Base-by-base conservation (phyloP, 2,113 vertebrate species). In the Oreochromis aureus region DNA sequence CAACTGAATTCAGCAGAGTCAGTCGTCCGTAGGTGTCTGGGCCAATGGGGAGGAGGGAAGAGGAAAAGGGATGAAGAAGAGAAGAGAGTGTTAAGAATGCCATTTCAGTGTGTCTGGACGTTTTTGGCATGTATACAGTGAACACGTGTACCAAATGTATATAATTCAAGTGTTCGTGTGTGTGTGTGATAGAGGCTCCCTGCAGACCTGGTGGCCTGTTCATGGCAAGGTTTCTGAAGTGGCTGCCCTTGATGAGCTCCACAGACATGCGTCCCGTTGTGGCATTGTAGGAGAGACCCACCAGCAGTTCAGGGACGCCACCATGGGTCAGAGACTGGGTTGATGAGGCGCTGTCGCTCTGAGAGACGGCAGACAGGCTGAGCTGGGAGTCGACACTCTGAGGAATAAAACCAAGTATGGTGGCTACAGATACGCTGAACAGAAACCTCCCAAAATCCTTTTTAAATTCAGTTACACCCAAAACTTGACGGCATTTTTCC, bases 221-320 rank as follows among this genome's bases (percentile, higher is more conserved):
- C 94, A 98, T 89, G 22, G 98, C 97, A 5, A 98, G 97, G 96
- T 99, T 99, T 88, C 97, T 97, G 96, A 99, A 99, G 96, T 98
- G 98, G 90, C 98, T 99, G 83, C 99, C 99, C 96, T 99, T 99
- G 96, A 99, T 97, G 93, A 99, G 95, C 96, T 99, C 98, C 93
- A 99, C 98, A 7, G 98, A 97, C 96, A 99, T 97, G 86, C 98
- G 97, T 48, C 99, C 99, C 0, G 98, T 99, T 56, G 98, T 99
- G 94, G 98, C 97, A 41, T 97, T 99, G 95, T 99, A 99, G 7
- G 97, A 96, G 87, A 99, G 96, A 4, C 99, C 99, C 90, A 99
- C 95, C 54, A 99, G 94, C 90, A 99, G 97, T 95, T 99, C 99
- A 41, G 99, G 99, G 91, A 96, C 95, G 66, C 98, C 98, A 86